A percentile compares a stretch with the other conserved stretches of the same genome.
These are phyloP conservation scores for Mesembrinibis cayennensis DNA, from an alignment of 2,113 vertebrate species.

Conservation along the genomic window DNA sequence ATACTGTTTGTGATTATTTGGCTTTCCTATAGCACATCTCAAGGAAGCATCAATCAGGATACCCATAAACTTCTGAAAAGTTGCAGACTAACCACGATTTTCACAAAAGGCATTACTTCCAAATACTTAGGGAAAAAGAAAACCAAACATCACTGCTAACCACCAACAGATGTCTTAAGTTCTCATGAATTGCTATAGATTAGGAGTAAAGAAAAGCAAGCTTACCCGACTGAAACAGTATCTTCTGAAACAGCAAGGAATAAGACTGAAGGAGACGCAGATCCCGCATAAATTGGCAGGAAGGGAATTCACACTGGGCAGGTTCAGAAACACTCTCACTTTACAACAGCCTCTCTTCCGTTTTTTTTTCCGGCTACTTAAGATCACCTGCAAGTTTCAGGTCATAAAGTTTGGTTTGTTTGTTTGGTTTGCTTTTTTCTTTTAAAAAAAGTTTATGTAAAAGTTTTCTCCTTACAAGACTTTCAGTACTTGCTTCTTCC, in stretches of 20 bases:
- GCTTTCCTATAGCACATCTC: background rate
- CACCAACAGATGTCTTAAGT: background rate
- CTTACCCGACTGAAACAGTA: background rate
- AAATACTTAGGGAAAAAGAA: background rate
- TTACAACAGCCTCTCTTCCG: background rate
- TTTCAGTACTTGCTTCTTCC: background rate
- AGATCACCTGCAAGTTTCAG: background rate
- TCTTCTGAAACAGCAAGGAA: background rate
- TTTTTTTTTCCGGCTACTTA: background rate
- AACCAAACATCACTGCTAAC: background rate
- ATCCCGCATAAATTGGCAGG: background rate
- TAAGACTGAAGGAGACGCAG: background rate
- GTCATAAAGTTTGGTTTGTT: background rate
- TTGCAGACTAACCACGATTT: background rate
- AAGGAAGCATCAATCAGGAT: background rate
- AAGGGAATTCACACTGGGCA: background rate
- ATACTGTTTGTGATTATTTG: background rate
- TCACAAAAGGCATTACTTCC: background rate
- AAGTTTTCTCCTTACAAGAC: background rate
- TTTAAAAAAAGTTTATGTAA: background rate
- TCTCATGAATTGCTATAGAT: background rate
- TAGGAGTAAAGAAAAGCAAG: background rate
- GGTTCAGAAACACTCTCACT: background rate
- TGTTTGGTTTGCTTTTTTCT: no score
- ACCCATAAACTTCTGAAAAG: background rate